Evolutionary conservation across 1,140 invertebrate genomes (phyloP).

Genomic region (Drosophila dunni): DNA sequence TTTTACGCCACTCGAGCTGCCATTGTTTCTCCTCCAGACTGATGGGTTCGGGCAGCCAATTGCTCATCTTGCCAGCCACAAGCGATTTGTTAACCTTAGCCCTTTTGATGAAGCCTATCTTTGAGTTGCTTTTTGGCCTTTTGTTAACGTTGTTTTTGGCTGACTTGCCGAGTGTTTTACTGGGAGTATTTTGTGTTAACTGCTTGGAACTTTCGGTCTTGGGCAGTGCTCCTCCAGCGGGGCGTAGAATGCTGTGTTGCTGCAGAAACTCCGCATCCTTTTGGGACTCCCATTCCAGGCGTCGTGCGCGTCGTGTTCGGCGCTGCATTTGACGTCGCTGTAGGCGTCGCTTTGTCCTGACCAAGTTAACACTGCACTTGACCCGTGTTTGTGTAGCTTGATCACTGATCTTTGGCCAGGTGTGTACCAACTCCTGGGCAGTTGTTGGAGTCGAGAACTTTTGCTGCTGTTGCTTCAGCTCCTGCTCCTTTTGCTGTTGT

Average conservation of each 20-base stretch:
- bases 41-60: slow-evolving; percentile 52
- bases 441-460: slow-evolving; percentile 19
- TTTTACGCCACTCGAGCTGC: slow-evolving; percentile 46
- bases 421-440: background rate
- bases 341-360: slow-evolving; percentile 27
- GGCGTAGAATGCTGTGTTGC: slow-evolving; percentile 18
- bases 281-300: slow-evolving; percentile 47
- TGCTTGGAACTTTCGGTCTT: slow-evolving; percentile 24
- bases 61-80: background rate
- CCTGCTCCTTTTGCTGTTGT: background rate
- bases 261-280: slow-evolving; percentile 54
- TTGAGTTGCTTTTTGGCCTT: background rate
- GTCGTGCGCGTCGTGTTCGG: slow-evolving; percentile 37
- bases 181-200: background rate
- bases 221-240: background rate
- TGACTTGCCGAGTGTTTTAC: too few relatives aligned
- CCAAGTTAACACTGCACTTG: slow-evolving; percentile 4
- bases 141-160: background rate
- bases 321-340: slow-evolving; percentile 9
- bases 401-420: background rate
- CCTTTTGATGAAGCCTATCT: background rate
- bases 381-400: background rate
- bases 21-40: slow-evolving; percentile 7
- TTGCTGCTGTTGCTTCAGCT: slow-evolving; percentile 26
- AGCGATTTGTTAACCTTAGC: background rate